phyloP scores from a whole-genome alignment of 37 sponge, comb jelly and placozoan genomes.

The Hormiphora californensis region DNA sequence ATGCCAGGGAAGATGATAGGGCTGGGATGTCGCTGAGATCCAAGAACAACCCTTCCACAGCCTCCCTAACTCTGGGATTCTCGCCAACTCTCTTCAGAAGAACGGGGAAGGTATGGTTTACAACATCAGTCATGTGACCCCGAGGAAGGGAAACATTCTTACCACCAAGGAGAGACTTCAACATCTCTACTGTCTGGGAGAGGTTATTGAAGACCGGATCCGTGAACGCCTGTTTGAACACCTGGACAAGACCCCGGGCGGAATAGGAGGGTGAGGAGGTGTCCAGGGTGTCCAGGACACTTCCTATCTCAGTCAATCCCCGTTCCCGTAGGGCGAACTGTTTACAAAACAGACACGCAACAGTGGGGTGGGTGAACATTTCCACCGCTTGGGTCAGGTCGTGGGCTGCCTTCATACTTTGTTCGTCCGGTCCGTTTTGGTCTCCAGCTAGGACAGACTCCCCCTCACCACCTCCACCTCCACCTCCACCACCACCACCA shows the following conservation, averaged over 20 bases:
- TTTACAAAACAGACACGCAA: slow-evolving; percentile 55
- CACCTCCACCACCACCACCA: not conserved
- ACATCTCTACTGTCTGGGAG: not conserved
- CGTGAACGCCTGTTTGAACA: slow-evolving; percentile 57
- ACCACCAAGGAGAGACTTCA: not conserved
- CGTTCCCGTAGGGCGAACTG: slow-evolving; percentile 61
- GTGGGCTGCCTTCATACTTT: slow-evolving; percentile 1
- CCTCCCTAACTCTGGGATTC: not conserved
- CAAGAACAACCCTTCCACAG: not conserved
- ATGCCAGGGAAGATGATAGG: not conserved
- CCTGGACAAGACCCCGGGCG: slow-evolving; percentile 52
- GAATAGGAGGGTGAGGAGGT: not conserved
- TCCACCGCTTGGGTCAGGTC: slow-evolving; percentile 17
- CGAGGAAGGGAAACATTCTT: not conserved
- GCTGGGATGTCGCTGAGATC: not conserved
- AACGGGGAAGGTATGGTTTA: not conserved
- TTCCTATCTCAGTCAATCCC: slow-evolving; percentile 32
- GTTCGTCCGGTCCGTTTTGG: not conserved
- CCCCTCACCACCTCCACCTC: slow-evolving; percentile 31
- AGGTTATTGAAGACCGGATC: slow-evolving; percentile 55
- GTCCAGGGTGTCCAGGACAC: not conserved
- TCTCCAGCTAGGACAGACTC: slow-evolving; percentile 26
- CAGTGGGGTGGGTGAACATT: not conserved
- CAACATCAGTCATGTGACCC: not conserved
- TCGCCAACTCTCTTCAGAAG: not conserved